These are phyloP conservation scores for Isaurus tuberculatus DNA, from an alignment of 92 coral and sea anemone genomes.

Conservation along the genomic window DNA sequence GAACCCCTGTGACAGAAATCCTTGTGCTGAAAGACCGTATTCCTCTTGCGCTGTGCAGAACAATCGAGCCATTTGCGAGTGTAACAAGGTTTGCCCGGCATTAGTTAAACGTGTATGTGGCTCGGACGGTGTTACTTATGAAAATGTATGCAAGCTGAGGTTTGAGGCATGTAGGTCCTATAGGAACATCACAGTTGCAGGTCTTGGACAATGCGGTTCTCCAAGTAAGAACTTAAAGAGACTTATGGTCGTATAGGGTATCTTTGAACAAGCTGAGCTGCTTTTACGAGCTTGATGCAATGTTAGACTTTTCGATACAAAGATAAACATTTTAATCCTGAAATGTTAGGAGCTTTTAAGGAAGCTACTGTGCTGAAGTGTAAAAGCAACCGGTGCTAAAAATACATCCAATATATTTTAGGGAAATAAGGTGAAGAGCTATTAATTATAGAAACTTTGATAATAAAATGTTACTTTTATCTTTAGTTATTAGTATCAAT, in stretches of 20 bases:
- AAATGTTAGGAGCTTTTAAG: no score
- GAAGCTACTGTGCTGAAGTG: no score
- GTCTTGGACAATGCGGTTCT: neutral
- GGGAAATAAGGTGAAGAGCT: no score
- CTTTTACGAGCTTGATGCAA: neutral
- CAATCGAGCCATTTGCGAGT: conserved; percentile 20
- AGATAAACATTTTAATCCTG: no score
- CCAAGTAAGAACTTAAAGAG: conserved; percentile 43
- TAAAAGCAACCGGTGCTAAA: no score
- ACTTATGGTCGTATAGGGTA: no score
- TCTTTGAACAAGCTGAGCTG: no score
- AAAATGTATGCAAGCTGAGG: conserved; percentile 10
- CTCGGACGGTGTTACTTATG: conserved; percentile 18
- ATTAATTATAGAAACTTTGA: no score
- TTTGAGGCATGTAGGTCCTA: neutral
- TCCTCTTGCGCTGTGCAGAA: conserved; percentile 9
- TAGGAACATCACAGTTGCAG: conserved; percentile 10
- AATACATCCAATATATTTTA: no score
- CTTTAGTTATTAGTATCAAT: no score
- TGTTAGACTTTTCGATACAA: no score
- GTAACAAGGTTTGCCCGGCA: conserved; percentile 16
- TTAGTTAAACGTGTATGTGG: conserved; percentile 3
- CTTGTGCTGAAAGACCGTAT: conserved; percentile 38
- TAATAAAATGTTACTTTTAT: no score
- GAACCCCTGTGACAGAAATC: conserved; percentile 34